Evolutionary conservation across 2,797 vertebrate species (phyloP), one percentile per base, ranked within the genome.

Genomic region (Denticeps clupeoides): DNA sequence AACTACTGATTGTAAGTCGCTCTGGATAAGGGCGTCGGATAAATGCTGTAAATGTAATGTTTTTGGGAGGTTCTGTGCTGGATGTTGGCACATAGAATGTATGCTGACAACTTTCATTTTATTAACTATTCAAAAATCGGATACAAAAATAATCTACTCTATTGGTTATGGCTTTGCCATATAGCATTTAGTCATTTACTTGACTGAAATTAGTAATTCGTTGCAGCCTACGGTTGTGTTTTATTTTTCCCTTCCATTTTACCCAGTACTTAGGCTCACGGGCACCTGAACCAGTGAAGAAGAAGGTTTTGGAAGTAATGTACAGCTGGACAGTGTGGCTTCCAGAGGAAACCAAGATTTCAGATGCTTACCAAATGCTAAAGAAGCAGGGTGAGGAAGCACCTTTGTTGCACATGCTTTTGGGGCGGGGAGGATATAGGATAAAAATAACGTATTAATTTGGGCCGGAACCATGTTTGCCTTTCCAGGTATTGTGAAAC

Each of bases 361-460:
- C 82, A 0, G 95, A 98, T 23, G 95, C 95, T 26, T 98, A 99
- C 75, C 89, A 92, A 69, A 99, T 98, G 93, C 80, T 99, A 43
- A 98, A 97, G 70, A 98, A 97, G 65, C 95, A 99, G 74, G 93
- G 93, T 97, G 57, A 37, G 33, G 15, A n/a, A 12, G 5, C 12
- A 16, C n/a, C n/a, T 45, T 13, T 29, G 11, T 22, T 28, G 29
- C 3, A 16, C 16, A 10, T 19, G n/a, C n/a, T n/a, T n/a, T n/a
- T n/a, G n/a, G n/a, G n/a, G n/a, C n/a, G n/a, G n/a, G n/a, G n/a
- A n/a, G n/a, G n/a, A n/a, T n/a, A n/a, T n/a, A n/a, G n/a, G n/a
- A n/a, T n/a, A n/a, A n/a, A n/a, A n/a, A n/a, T n/a, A n/a, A n/a
- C n/a, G n/a, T n/a, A n/a, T n/a, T n/a, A n/a, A n/a, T n/a, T n/a